Evolutionary conservation across 1,140 invertebrate genomes (phyloP).

Genomic region (Drosophila littoralis): DNA sequence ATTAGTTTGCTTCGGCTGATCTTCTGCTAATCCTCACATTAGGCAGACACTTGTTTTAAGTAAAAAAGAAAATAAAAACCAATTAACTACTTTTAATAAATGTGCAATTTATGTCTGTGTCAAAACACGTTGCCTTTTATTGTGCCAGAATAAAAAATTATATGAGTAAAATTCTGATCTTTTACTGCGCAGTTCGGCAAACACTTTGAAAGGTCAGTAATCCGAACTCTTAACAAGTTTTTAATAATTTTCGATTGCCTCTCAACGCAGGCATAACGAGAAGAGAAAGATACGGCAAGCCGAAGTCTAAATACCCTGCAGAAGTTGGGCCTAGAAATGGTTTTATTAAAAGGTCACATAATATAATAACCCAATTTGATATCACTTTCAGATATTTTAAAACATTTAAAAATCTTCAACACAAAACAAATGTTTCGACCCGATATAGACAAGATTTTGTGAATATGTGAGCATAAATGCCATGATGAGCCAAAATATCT

Average conservation of each 20-base stretch:
- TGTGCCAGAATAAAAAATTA: not conserved
- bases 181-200: slow-evolving; percentile 47
- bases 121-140: slow-evolving; percentile 17
- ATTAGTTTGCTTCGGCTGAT: too few species aligned
- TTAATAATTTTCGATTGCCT: slow-evolving; percentile 25
- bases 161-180: not conserved
- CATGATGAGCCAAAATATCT: too few species aligned
- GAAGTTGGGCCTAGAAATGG: too few species aligned
- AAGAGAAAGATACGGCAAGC: too few species aligned
- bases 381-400: too few species aligned
- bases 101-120: not conserved
- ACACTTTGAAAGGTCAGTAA: slow-evolving; percentile 50
- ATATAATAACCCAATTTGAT: not conserved
- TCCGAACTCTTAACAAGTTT: slow-evolving; percentile 42
- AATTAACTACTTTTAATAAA: slow-evolving; percentile 10
- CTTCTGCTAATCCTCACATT: not conserved
- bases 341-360: not conserved
- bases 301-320: too few species aligned
- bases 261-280: not conserved
- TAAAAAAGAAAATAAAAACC: not conserved
- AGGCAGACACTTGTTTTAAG: slow-evolving; percentile 1
- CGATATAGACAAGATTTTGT: too few species aligned
- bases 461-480: too few species aligned
- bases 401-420: too few species aligned
- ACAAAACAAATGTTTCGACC: too few species aligned